Conservation (phyloP, 2,797 vertebrate species). For the Sebastes nivosus region DNA sequence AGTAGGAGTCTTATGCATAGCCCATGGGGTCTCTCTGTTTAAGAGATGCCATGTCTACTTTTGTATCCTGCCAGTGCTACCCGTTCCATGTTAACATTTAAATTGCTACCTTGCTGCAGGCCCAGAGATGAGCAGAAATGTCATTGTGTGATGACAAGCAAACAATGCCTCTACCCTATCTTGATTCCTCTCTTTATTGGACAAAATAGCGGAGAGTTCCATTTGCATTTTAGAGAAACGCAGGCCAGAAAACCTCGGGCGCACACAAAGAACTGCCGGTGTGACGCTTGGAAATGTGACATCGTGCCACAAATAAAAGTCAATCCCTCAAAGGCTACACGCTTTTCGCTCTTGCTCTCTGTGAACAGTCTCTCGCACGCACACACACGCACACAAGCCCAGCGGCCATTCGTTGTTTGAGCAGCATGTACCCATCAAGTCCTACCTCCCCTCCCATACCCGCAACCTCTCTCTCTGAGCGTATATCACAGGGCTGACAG, state of each 20-base stretch:
- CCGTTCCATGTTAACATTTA: conserved; percentile 72
- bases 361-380: conserved; percentile 25
- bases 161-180: conserved; percentile 51
- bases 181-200: conserved; percentile 47
- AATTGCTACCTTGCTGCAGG: conserved; percentile 56
- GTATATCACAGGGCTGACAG: conserved; percentile 70
- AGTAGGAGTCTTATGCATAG: neutral
- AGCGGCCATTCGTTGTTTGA: conserved; percentile 65
- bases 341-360: conserved; percentile 26
- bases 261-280: conserved; percentile 46
- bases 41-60: conserved; percentile 49
- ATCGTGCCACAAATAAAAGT: conserved; percentile 70
- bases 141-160: conserved; percentile 68
- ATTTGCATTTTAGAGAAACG: conserved; percentile 67
- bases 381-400: conserved; percentile 39
- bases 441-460: conserved; percentile 42
- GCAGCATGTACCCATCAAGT: conserved; percentile 76
- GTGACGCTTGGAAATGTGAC: conserved; percentile 67
- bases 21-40: conserved; percentile 17
- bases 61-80: conserved; percentile 39
- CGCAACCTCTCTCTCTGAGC: conserved; percentile 45
- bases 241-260: conserved; percentile 48
- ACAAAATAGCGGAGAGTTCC: conserved; percentile 32
- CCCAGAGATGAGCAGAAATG: conserved; percentile 68
- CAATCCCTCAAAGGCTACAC: conserved; percentile 65